Conservation (phyloP, 1,140 invertebrate genomes). For the Hesperophylax magnus region DNA sequence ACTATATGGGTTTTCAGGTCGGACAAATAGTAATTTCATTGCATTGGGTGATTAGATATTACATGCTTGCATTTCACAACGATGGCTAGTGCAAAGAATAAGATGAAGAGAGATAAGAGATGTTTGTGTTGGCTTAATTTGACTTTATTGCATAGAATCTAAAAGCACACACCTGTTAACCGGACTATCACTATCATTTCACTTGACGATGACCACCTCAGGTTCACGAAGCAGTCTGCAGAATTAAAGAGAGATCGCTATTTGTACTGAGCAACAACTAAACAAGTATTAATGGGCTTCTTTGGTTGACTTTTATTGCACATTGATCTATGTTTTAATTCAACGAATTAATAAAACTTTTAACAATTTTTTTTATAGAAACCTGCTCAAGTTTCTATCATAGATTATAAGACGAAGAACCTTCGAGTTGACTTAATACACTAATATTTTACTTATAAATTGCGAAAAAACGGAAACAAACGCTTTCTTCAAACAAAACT, state of each 20-base stretch:
- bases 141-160: not conserved
- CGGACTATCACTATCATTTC: constrained; percentile 19
- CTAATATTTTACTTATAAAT: no score
- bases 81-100: not conserved
- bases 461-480: no score
- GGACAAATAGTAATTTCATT: constrained; percentile 28
- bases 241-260: constrained; percentile 25
- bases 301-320: no score
- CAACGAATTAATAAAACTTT: no score
- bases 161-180: constrained; percentile 24
- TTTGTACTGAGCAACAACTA: not conserved
- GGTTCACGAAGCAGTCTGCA: constrained; percentile 3
- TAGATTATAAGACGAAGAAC: no score
- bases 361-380: no score
- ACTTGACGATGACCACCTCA: constrained; percentile 8
- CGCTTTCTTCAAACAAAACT: no score
- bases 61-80: constrained; percentile 19
- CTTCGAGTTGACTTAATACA: no score
- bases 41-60: constrained; percentile 8
- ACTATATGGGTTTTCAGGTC: constrained; percentile 37
- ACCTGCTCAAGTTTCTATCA: no score
- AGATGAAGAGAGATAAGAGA: not conserved
- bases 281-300: no score
- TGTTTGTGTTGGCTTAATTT: not conserved
- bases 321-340: no score